Base-by-base conservation (phyloP, 2,888 invertebrate genomes). In the Drosophila tanythrix region DNA sequence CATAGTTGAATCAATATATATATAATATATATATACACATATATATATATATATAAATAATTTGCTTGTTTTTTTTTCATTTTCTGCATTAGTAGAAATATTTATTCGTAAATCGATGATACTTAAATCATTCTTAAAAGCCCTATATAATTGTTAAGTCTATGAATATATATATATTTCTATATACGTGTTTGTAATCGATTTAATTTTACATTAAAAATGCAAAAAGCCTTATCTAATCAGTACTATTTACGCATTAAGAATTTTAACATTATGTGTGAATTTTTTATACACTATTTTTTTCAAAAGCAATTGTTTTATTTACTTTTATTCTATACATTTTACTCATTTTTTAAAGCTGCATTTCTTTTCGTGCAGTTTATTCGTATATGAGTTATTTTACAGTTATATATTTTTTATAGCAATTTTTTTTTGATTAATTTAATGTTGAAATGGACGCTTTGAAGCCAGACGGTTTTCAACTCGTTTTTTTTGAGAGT, bases 201-300 rank as follows among this genome's bases (percentile, higher is more conserved):
- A 61, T 69, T 69, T n/a, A 53, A 66, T 58, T 73, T 70, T 74
- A 83, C 87, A 83, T 72, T 86, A 80, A 74, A 87, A 77, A 74
- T 89, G 74, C 71, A 78, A 68, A 67, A 84, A 81, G 74, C 82
- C 90, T 89, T 89, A 85, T 78, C 78, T 89, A 82, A 83, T 89
- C 88, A 89, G 90, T 89, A 89, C 90, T 85, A 82, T 83, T 75
- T 73, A 79, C 35, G 40, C 27, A 46, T 62, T 66, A 48, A 56
- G 36, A 56, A 64, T 27, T 46, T 74, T 72, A 75, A 73, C 64
- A 71, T 51, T 72, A 55, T 53, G n/a, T 65, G 13, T 64, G 25
- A 55, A 50, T 60, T 58, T 50, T 57, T 40, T 71, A 43, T 57
- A 58, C 29, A 25, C 40, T 60, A 61, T 60, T 51, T 67, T 48